These are phyloP conservation scores for Enteromius treurensis DNA, from an alignment of 2,797 vertebrate genomes.

Conservation along the genomic window DNA sequence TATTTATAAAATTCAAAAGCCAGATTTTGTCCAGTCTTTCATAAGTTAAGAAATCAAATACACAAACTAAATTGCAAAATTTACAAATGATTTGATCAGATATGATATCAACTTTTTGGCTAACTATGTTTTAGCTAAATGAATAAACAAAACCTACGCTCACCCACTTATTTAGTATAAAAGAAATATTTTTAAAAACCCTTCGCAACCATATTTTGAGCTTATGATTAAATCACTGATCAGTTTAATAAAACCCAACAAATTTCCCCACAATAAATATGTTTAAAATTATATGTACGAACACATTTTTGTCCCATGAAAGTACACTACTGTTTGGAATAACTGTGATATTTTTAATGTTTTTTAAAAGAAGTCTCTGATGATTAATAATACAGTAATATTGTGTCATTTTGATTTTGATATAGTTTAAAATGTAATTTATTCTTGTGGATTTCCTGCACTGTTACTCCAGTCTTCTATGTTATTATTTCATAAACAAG, in stretches of 20 bases:
- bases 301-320: background rate
- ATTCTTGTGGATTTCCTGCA: background rate
- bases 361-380: background rate
- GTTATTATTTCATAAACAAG: background rate
- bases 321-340: background rate
- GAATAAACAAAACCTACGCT: background rate
- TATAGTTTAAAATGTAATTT: background rate
- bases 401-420: background rate
- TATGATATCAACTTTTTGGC: background rate
- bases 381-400: background rate
- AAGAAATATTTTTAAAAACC: background rate
- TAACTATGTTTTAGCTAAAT: background rate
- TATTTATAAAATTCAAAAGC: slow-evolving; percentile 25
- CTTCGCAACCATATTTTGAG: slow-evolving; percentile 1
- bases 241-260: slow-evolving; percentile 9
- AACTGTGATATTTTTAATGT: background rate
- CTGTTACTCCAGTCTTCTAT: background rate
- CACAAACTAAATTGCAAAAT: slow-evolving; percentile 8
- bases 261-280: slow-evolving; percentile 27
- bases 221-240: slow-evolving; percentile 13
- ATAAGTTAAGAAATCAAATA: slow-evolving; percentile 16
- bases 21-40: background rate
- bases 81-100: background rate
- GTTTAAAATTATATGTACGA: slow-evolving; percentile 17
- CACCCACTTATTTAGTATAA: background rate